Base-by-base conservation (phyloP, 2,113 vertebrate species). In the Pampusana beccarii region DNA sequence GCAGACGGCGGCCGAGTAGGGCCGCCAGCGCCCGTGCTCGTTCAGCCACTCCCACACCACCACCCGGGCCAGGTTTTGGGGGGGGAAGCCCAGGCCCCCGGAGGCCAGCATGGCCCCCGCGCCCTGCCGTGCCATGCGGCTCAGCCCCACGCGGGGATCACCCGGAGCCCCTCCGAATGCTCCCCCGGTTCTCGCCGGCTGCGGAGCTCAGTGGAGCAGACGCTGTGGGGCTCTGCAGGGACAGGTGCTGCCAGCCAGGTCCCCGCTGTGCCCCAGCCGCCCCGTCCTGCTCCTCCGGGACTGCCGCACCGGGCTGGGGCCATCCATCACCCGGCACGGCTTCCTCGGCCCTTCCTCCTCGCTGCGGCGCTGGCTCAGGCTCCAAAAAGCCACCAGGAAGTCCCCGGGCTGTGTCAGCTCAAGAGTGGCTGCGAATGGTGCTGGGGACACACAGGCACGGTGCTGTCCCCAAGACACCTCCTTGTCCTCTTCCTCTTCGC, bases 41-140 rank as follows among this genome's bases (percentile, higher is more conserved):
- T 99, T 99, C 97, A 99, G 90, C 99, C 99, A 99, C 95, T 99
- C 99, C 99, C 99, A 99, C 73, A 99, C 99, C 97, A 99, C 99
- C 91, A 99, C 99, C 6, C 99, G 97, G 93, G 99, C 99, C 97
- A 99, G 98, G 91, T 99, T 99, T 65, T 99, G 99, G 12, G 99
- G 98, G 0, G 99, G 98, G 97, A 99, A 99, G 46, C 99, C 98
- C 95, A 99, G 96, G 26, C 98, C 98, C 9, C 46, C 89, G 3
- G 91, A 91, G 1, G 97, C 84, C 78, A 98, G 78, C 96, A 98
- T 91, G 65, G 94, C 94, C 34, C 97, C 98, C 2, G 97, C 83
- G 86, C 97, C 93, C 58, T 96, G 98, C 89, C 98, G 96, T 0
- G 98, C 97, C 98, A 98, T 98, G 96, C 19, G 16, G 64, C 64